Evolutionary conservation across 2,797 vertebrate species (phyloP), one percentile per base, ranked within the genome.

Genomic region (Iguana delicatissima): DNA sequence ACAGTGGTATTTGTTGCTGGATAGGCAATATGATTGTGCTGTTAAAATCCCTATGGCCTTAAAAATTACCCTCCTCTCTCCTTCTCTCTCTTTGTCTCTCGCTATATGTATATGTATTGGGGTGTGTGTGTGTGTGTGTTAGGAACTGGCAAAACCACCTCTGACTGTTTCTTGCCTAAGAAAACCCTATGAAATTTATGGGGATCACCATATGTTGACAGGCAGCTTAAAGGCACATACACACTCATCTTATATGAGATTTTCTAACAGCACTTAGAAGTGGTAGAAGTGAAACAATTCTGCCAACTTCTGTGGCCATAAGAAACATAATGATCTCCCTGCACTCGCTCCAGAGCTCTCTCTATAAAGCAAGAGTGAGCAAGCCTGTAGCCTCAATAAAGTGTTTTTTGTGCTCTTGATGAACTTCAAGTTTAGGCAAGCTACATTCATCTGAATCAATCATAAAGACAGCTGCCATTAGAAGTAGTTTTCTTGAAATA

Each of bases 31-130:
- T 4, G 1, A 64, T 52, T 94, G 85, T 87, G 85, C 79, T 92
- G 87, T 96, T 93, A 88, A 93, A 96, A 93, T 94, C 67, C 9
- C 74, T 92, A 92, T 83, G 88, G 84, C 87, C 84, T 93, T 94
- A 91, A 86, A 93, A 93, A 76, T 46, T 76, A 87, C 59, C 93
- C 32, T 3, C 29, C 72, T 4, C 59, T 18, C 16, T 14, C 57
- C 14, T 14, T 14, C 52, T 52, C 10, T 8, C 52, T 52, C 52
- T 18, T 16, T 18, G 16, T 18, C 57, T 18, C 59, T 5, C 20
- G 42, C 42, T 46, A 4, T 46, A 4, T 46, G 42, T 46, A 4
- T 46, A 4, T 46, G 42, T 46, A 4, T 46, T 2, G 3, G 42
- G 42, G 42, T 46, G 42, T 46, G 42, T 46, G 42, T 46, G 42